Base-by-base conservation (phyloP, 2,888 invertebrate genomes). In the Platynereis dumerilii region DNA sequence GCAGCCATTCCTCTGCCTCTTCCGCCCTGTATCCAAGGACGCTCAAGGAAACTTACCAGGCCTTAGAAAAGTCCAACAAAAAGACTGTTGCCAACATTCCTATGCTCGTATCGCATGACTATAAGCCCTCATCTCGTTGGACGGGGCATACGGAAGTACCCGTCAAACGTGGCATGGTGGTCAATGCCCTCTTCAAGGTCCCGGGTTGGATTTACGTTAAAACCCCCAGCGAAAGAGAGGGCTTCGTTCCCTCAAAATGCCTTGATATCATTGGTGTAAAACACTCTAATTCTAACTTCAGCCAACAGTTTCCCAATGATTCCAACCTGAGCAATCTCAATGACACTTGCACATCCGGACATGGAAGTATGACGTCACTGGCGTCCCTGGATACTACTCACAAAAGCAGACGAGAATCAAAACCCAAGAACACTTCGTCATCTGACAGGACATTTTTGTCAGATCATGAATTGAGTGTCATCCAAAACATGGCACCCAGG, bases 1-100 rank as follows among this genome's bases (percentile, higher is more conserved):
- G 7, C 34, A 34, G 34, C 34, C 34, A 34, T 7, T 34, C 34
- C 5, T 7, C 34, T 34, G 34, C 34, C 5, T 7, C 34, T 34
- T 34, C 34, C 34, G 5, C 7, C 12, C 34, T 7, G 17, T 48
- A 12, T 22, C 48, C 48, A 20, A 48, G 17, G 22, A 20, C 48
- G 17, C 22, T 48, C 22, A 22, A 48, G 22, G 48, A 48, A 48
- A 22, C 22, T 5, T n/a, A n/a, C n/a, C 3, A 48, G 7, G n/a
- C 7, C 22, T 48, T 48, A n/a, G 48, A 48, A n/a, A 48, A n/a
- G n/a, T n/a, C 48, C 3, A 48, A 48, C 22, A 48, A 48, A n/a
- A 20, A 7, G 3, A 48, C 17, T n/a, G 20, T 22, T 20, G 48
- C 48, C 7, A 48, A 48, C 48, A 48, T 48, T 48, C 48, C 48